phyloP scores from a whole-genome alignment of 2,113 vertebrate species.

The Pangasianodon gigas region DNA sequence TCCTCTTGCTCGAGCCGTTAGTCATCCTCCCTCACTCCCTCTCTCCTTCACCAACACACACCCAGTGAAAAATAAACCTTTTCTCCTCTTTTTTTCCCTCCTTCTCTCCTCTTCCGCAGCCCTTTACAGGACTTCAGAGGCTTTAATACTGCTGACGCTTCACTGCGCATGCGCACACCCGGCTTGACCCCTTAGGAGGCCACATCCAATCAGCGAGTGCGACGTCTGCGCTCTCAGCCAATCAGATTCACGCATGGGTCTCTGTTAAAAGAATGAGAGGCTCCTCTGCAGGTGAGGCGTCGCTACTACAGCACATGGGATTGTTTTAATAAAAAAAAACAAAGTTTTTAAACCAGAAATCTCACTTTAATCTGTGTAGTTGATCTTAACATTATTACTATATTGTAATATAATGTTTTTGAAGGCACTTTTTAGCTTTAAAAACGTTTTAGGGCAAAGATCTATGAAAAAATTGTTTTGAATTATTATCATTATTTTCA shows the following conservation, averaged over 20 bases:
- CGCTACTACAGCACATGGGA: conserved; percentile 3
- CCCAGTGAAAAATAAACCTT: neutral
- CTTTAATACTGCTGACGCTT: conserved; percentile 62
- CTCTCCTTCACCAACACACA: neutral
- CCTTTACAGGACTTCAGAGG: neutral
- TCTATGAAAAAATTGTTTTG: too few relatives aligned
- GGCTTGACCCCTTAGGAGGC: conserved; percentile 56
- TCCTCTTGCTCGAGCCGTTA: conserved; percentile 69
- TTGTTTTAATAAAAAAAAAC: neutral
- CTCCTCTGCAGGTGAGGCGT: neutral
- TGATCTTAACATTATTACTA: neutral
- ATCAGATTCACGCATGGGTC: neutral
- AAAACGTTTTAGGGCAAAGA: too few relatives aligned
- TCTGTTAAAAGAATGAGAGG: neutral
- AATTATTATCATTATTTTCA: too few relatives aligned
- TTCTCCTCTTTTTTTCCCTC: too few relatives aligned
- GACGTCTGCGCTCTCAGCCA: conserved; percentile 63
- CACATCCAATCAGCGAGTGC: conserved; percentile 71
- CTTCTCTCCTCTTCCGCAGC: neutral
- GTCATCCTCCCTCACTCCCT: conserved; percentile 65
- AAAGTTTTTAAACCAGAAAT: neutral
- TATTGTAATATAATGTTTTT: neutral
- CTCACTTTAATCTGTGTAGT: neutral
- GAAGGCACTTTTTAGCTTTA: neutral
- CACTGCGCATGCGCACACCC: conserved; percentile 64